These are phyloP conservation scores for Mergus octosetaceus DNA, from an alignment of 2,797 vertebrate genomes.

Conservation along the genomic window DNA sequence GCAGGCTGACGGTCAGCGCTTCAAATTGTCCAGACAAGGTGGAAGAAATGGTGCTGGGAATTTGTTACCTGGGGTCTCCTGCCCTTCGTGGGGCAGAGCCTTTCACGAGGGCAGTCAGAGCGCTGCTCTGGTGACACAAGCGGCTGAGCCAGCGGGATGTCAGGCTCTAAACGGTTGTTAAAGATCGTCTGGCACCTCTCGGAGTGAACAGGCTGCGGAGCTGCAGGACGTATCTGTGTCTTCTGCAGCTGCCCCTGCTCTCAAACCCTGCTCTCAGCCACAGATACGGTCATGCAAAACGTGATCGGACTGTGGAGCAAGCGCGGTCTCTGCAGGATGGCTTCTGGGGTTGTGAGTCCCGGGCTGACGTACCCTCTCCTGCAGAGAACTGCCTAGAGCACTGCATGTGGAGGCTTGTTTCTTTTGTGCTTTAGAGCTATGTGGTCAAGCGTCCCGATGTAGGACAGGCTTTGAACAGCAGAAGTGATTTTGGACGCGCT, in stretches of 20 bases:
- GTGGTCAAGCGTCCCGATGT: neutral
- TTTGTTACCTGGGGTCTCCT: neutral
- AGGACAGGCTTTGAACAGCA: neutral
- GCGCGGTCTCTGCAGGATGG: neutral
- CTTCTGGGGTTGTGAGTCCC: neutral
- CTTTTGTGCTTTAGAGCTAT: neutral
- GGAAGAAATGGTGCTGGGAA: neutral
- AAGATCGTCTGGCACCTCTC: neutral
- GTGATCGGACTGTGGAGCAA: accelerated
- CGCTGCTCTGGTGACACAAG: accelerated
- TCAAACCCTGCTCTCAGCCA: accelerated
- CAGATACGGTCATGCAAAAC: accelerated
- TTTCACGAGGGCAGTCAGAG: neutral
- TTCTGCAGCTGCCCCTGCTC: neutral
- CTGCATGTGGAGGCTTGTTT: neutral
- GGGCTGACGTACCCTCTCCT: neutral
- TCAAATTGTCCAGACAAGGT: neutral
- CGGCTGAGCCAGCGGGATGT: accelerated
- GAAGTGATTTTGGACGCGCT: neutral
- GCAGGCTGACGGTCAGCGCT: neutral
- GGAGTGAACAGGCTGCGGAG: neutral
- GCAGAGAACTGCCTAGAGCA: neutral
- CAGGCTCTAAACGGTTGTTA: accelerated
- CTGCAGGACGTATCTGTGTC: neutral
- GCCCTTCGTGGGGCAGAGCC: too few relatives aligned